These are phyloP conservation scores for Gallinago jamesoni DNA, from an alignment of 2,113 vertebrate genomes.

Conservation along the genomic window DNA sequence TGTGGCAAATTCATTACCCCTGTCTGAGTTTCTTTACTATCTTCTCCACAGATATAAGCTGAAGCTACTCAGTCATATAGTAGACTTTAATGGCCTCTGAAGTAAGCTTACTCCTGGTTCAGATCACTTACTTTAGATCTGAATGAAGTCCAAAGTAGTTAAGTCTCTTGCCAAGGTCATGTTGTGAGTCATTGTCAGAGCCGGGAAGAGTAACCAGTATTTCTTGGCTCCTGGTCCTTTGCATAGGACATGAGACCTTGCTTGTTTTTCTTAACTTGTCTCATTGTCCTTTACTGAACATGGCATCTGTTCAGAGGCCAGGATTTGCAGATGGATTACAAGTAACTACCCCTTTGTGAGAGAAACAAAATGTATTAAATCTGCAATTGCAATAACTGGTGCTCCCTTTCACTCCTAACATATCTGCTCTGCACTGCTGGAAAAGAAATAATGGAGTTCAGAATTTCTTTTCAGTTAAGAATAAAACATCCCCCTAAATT, in stretches of 20 bases:
- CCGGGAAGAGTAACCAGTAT: conserved; percentile 15
- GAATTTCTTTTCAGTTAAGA: not conserved
- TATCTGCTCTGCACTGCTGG: accelerated
- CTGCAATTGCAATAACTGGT: not conserved
- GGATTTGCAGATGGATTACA: conserved; percentile 3
- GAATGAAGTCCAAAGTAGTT: conserved; percentile 15
- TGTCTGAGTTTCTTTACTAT: not conserved
- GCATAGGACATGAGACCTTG: not conserved
- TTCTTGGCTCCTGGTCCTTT: conserved; percentile 33
- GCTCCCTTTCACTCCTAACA: not conserved
- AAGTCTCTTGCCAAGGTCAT: conserved; percentile 36
- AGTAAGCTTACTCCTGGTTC: conserved; percentile 1
- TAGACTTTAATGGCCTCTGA: not conserved
- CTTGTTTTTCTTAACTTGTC: conserved; percentile 28
- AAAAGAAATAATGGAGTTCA: not conserved
- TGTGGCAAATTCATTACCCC: not conserved
- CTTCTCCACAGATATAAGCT: not conserved
- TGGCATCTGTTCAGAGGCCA: not conserved
- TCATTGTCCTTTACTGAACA: not conserved
- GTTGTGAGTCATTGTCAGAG: conserved; percentile 20
- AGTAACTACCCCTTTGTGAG: not conserved
- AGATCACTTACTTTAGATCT: conserved; percentile 33
- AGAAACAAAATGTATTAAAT: conserved; percentile 3
- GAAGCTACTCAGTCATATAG: conserved; percentile 18
- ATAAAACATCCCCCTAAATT: conserved; percentile 34